Evolutionary conservation across 1,140 invertebrate species (phyloP).

Genomic region (Euborellia annulipes): DNA sequence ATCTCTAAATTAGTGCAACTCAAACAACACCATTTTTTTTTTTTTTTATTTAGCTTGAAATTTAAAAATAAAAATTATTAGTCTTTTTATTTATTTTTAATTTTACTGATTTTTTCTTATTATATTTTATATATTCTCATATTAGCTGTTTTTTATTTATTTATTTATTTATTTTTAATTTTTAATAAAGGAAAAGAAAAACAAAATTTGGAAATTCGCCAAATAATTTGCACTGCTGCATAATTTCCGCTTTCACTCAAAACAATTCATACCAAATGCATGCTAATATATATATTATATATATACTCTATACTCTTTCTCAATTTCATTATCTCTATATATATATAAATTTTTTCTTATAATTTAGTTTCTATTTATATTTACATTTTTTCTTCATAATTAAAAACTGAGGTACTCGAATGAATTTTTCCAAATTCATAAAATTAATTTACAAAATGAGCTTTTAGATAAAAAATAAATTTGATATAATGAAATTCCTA

Average conservation of each 20-base stretch:
- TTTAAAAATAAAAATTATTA: background rate
- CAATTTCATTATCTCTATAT: slow-evolving; percentile 1
- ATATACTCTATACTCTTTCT: background rate
- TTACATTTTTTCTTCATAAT: too few relatives aligned
- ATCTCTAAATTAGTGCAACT: slow-evolving; percentile 14
- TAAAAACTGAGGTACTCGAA: too few relatives aligned
- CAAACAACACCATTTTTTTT: too few relatives aligned
- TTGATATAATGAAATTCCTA: too few relatives aligned
- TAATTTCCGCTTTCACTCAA: background rate
- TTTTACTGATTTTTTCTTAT: slow-evolving; percentile 10
- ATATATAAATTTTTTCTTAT: too few relatives aligned
- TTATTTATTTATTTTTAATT: slow-evolving; percentile 13
- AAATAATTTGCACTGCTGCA: background rate
- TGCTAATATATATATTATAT: background rate
- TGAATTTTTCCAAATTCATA: too few relatives aligned
- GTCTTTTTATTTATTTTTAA: slow-evolving; percentile 5
- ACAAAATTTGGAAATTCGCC: background rate
- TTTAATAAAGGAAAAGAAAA: too few relatives aligned
- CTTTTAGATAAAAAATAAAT: too few relatives aligned
- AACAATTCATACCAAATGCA: background rate
- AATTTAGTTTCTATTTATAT: too few relatives aligned
- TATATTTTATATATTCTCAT: slow-evolving; percentile 5
- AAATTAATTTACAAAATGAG: too few relatives aligned
- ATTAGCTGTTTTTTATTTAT: slow-evolving; percentile 7
- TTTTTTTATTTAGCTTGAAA: too few relatives aligned